Evolutionary conservation across 2,888 invertebrate species (phyloP).

Genomic region (Lomographa bimaculata): DNA sequence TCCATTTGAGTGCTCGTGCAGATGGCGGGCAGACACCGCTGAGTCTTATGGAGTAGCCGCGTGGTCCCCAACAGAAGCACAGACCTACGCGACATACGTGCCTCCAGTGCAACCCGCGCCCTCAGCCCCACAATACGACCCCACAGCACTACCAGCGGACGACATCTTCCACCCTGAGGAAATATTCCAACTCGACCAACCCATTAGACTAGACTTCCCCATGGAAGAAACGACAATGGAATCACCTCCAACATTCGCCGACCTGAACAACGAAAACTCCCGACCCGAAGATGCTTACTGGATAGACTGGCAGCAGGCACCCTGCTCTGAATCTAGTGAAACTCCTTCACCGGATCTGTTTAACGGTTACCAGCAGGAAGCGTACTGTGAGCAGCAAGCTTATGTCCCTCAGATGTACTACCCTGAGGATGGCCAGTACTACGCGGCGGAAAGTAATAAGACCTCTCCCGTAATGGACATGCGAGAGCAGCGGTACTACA

Average conservation of each 20-base stretch:
- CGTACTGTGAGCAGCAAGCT: conserved; percentile 67
- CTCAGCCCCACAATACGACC: conserved; percentile 80
- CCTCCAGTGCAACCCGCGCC: conserved; percentile 52
- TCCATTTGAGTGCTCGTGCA: conserved; percentile 89
- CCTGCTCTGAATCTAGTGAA: conserved; percentile 79
- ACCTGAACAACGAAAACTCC: conserved; percentile 88
- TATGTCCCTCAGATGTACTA: conserved; percentile 67
- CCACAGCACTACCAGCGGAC: conserved; percentile 83
- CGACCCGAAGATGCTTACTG: conserved; percentile 84
- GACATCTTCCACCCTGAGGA: conserved; percentile 91
- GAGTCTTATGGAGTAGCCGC: conserved; percentile 61
- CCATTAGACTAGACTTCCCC: conserved; percentile 85
- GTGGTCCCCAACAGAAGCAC: conserved; percentile 63
- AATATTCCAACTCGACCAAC: conserved; percentile 90
- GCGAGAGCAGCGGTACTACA: conserved; percentile 67
- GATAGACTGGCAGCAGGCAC: conserved; percentile 81
- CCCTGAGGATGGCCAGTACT: conserved; percentile 73
- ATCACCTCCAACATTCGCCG: conserved; percentile 88
- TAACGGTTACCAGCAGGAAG: conserved; percentile 67
- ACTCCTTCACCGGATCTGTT: conserved; percentile 83
- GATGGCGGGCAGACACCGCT: conserved; percentile 66
- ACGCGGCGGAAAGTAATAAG: conserved; percentile 60
- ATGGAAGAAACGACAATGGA: conserved; percentile 77
- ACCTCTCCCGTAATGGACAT: conserved; percentile 62
- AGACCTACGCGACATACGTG: conserved; percentile 59